Conservation (phyloP, 2,113 vertebrate genomes). For the Myiozetetes cayanensis region DNA sequence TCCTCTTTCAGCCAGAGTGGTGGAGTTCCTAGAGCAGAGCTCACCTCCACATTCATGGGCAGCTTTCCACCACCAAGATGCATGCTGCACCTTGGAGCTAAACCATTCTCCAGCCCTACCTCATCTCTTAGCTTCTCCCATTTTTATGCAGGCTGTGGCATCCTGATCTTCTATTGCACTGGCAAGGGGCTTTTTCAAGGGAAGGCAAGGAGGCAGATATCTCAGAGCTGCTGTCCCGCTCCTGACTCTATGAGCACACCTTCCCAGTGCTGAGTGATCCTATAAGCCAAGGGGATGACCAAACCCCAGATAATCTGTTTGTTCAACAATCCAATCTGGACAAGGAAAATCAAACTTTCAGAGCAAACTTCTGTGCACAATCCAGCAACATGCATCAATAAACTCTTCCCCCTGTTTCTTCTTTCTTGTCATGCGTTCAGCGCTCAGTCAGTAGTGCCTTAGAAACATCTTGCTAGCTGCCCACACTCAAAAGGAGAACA, state of each 20-base stretch:
- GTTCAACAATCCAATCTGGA: neutral
- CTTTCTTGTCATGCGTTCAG: neutral
- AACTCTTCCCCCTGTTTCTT: neutral
- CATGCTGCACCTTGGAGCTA: neutral
- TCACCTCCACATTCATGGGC: neutral
- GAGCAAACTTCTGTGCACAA: neutral
- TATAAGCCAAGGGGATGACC: rapidly evolving
- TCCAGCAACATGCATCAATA: neutral
- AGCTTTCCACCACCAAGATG: neutral
- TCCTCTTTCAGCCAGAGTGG: neutral
- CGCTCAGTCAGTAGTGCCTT: neutral
- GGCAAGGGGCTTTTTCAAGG: neutral
- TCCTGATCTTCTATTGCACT: neutral
- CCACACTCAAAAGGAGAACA: neutral
- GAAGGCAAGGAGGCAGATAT: neutral
- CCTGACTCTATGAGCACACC: neutral
- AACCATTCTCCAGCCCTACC: neutral
- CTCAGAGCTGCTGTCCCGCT: neutral
- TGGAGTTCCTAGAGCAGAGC: neutral
- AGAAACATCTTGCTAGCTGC: neutral
- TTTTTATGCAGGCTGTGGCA: neutral
- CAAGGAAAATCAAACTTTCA: neutral
- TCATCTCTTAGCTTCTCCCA: neutral
- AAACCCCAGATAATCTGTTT: neutral
- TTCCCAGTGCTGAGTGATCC: neutral